A percentile compares a stretch with the other conserved stretches of the same genome.
Evolutionary conservation across 1,140 invertebrate species (phyloP).

Genomic region (Armadillidium nasatum): DNA sequence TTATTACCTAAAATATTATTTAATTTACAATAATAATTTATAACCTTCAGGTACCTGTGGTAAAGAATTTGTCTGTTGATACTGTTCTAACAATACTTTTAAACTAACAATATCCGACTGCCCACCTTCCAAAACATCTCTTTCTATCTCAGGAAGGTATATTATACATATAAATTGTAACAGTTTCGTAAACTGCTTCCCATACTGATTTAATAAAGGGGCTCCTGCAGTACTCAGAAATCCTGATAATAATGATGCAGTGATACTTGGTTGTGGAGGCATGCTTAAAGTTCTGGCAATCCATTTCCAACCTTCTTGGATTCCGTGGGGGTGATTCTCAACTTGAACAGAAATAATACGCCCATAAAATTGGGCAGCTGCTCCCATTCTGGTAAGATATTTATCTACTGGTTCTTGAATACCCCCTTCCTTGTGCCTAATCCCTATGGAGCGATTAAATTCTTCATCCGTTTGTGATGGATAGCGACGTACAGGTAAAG

Average conservation of each 20-base stretch:
- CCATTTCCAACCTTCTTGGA: constrained; percentile 6
- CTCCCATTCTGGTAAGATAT: constrained; percentile 6
- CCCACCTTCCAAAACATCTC: not conserved
- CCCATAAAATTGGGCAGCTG: not conserved
- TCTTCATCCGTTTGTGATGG: not conserved
- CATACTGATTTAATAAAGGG: not conserved
- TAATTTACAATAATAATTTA: constrained; percentile 1
- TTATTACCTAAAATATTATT: too few relatives aligned
- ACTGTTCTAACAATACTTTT: not conserved
- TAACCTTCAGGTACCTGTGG: not conserved
- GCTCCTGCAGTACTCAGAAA: not conserved
- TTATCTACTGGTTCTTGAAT: not conserved
- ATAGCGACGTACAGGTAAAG: not conserved
- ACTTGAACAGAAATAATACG: not conserved
- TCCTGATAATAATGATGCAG: not conserved
- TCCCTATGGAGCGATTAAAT: not conserved
- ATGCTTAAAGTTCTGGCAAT: not conserved
- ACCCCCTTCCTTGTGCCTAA: not conserved
- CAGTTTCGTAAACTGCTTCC: constrained; percentile 1
- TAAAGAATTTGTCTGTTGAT: not conserved
- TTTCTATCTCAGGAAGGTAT: not conserved
- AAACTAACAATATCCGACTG: not conserved
- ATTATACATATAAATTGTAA: not conserved
- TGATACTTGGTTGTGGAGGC: not conserved
- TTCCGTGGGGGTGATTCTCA: constrained; percentile 1